These are phyloP conservation scores for Myotis lucifugus DNA, from an alignment of 2,113 vertebrate genomes.

Conservation along the genomic window DNA sequence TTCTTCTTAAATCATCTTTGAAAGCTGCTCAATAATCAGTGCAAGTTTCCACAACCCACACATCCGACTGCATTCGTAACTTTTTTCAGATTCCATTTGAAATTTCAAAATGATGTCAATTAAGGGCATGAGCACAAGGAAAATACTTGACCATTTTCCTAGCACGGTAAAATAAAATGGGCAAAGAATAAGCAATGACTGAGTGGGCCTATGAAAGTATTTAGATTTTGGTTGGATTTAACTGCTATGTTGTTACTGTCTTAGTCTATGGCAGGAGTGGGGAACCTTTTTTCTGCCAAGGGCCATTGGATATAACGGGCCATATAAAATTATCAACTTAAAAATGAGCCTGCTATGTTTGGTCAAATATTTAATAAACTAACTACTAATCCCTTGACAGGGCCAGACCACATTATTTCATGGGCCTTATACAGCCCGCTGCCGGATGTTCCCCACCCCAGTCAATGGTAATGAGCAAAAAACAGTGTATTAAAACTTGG, in stretches of 20 bases:
- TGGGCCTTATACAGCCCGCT: too few species aligned
- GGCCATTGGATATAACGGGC: too few species aligned
- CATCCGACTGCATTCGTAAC: neutral
- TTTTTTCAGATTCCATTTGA: neutral
- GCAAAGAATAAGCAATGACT: neutral
- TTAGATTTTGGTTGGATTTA: conserved; percentile 11
- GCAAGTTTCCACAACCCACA: neutral
- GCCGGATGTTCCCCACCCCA: too few species aligned
- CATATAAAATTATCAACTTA: too few species aligned
- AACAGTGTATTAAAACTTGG: neutral
- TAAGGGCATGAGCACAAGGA: neutral
- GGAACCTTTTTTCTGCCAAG: too few species aligned
- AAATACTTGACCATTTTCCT: conserved; percentile 4
- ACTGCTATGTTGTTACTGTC: neutral
- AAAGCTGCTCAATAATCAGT: conserved; percentile 1
- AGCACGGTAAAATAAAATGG: neutral
- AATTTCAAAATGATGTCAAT: conserved; percentile 9
- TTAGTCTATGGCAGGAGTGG: neutral
- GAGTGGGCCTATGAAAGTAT: neutral
- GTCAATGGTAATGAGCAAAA: neutral
- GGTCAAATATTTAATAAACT: too few species aligned
- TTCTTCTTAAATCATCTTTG: neutral
- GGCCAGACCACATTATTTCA: too few species aligned
- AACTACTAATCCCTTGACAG: too few species aligned
- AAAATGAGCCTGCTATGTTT: too few species aligned